Evolutionary conservation across 2,113 vertebrate genomes (phyloP).

Genomic region (Ginglymostoma cirratum): DNA sequence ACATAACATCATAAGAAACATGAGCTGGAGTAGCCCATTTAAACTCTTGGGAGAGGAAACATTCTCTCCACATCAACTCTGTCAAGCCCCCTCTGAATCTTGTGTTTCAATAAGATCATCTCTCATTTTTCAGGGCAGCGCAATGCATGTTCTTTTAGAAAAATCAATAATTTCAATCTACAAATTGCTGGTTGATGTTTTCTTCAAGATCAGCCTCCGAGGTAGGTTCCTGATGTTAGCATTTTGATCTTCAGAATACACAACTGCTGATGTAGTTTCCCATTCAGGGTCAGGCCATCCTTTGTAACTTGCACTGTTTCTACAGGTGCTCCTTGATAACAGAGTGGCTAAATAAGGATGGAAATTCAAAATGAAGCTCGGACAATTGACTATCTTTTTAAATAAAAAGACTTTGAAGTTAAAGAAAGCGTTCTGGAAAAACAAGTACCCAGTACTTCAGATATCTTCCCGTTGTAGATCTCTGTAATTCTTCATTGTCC

Average conservation of each 20-base stretch:
- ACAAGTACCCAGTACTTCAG: neutral
- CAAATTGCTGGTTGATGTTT: neutral
- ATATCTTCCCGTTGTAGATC: neutral
- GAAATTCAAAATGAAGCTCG: neutral
- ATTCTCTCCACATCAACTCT: neutral
- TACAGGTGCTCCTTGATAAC: neutral
- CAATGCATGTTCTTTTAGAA: neutral
- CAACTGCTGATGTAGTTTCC: neutral
- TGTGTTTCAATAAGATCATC: neutral
- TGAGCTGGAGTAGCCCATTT: neutral
- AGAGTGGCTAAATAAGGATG: neutral
- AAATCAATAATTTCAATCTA: neutral
- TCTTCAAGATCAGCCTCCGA: neutral
- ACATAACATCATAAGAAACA: neutral
- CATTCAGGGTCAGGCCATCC: neutral
- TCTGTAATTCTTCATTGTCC: neutral
- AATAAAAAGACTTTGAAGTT: neutral
- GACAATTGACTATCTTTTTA: neutral
- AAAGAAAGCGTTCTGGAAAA: neutral
- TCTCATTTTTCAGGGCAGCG: neutral
- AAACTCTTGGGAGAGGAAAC: neutral
- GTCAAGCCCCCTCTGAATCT: neutral
- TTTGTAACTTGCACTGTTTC: neutral
- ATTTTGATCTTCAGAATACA: neutral
- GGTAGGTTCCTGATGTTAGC: neutral